Evolutionary conservation across 2,113 vertebrate genomes (phyloP).

Genomic region (Aldabrachelys gigantea): DNA sequence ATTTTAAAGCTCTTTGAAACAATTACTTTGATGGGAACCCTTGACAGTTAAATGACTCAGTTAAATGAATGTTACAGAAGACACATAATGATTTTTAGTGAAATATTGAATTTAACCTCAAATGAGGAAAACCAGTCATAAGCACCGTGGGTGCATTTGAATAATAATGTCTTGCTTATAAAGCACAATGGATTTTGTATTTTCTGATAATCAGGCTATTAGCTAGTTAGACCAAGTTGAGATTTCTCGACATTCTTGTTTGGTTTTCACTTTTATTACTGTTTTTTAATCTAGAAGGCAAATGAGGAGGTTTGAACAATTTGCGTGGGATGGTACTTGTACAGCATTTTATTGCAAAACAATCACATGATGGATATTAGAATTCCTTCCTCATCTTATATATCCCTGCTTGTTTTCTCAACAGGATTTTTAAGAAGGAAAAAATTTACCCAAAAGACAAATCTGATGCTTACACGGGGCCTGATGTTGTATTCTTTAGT

Average conservation of each 20-base stretch:
- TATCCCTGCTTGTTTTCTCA: background rate
- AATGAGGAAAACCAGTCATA: conserved; percentile 62
- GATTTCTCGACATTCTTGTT: background rate
- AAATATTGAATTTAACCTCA: conserved; percentile 75
- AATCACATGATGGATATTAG: background rate
- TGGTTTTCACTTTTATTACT: conserved; percentile 2
- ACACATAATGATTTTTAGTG: conserved; percentile 67
- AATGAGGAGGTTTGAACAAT: background rate
- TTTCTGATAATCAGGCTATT: conserved; percentile 49
- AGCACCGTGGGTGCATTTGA: conserved; percentile 48
- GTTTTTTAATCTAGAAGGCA: background rate
- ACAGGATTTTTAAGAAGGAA: background rate
- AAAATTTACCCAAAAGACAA: background rate
- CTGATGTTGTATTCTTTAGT: background rate
- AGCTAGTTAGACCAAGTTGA: background rate
- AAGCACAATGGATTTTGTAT: conserved; percentile 46
- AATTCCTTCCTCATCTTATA: background rate
- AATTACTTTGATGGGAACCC: conserved; percentile 72
- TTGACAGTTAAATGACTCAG: conserved; percentile 73
- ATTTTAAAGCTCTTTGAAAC: conserved; percentile 71
- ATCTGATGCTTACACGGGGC: background rate
- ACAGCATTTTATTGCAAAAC: background rate
- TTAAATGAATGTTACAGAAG: conserved; percentile 73
- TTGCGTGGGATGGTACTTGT: background rate
- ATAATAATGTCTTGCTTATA: conserved; percentile 60